A percentile compares a stretch with the other conserved stretches of the same genome.
phyloP scores from a whole-genome alignment of 1,140 invertebrate genomes.

The Dreissena rostriformis region DNA sequence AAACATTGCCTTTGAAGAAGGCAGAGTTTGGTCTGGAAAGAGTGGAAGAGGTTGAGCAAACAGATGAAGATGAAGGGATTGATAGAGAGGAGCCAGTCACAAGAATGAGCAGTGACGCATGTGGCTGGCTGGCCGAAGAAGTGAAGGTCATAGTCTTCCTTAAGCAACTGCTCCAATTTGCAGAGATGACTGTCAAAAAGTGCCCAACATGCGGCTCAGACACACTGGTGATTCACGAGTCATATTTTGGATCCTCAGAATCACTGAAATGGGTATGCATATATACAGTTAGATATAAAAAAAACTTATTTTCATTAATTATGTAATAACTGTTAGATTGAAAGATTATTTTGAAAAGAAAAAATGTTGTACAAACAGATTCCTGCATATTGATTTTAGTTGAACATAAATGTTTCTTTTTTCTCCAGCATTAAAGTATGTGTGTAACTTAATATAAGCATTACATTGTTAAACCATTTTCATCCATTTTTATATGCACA shows the following conservation, averaged over 20 bases:
- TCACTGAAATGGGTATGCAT: no score
- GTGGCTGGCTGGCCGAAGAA: conserved; percentile 6
- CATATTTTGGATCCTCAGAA: background rate
- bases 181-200: conserved; percentile 12
- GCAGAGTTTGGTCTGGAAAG: conserved; percentile 14
- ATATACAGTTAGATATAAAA: no score
- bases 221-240: background rate
- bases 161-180: background rate
- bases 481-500: no score
- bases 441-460: no score
- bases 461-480: no score
- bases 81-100: conserved; percentile 1
- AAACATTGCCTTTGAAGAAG: background rate
- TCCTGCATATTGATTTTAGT: no score
- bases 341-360: no score
- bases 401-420: no score
- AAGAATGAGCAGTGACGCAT: background rate
- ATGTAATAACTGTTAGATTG: no score
- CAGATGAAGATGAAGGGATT: background rate
- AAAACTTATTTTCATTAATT: no score
- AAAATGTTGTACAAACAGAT: no score
- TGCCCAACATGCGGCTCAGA: conserved; percentile 1
- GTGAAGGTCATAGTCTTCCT: conserved; percentile 1
- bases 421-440: no score
- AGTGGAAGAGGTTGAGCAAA: background rate